phyloP scores from a whole-genome alignment of 2,888 invertebrate species.

The Lasioglossum figueresi region DNA sequence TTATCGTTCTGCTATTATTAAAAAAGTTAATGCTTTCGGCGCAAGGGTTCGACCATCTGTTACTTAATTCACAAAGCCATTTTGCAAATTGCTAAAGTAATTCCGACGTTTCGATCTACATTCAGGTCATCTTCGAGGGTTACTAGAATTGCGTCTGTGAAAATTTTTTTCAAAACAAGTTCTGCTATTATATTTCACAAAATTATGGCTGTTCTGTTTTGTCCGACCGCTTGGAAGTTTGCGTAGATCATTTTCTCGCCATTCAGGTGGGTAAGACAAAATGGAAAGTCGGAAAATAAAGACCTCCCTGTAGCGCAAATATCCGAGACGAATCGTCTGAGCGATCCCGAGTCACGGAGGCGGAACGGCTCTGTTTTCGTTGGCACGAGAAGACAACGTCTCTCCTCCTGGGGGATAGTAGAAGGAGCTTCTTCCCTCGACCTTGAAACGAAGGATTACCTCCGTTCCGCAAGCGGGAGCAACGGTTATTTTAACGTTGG shows the following conservation, averaged over 20 bases:
- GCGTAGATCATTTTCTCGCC: not conserved
- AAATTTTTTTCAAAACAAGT: too few species aligned
- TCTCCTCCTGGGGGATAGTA: not conserved
- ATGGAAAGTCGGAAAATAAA: not conserved
- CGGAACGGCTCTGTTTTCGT: slow-evolving; percentile 8
- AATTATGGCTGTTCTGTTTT: too few species aligned
- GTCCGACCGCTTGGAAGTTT: not conserved
- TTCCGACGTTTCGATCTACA: too few species aligned
- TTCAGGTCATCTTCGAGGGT: too few species aligned
- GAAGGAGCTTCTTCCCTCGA: not conserved
- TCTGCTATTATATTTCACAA: too few species aligned
- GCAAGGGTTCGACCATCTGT: too few species aligned
- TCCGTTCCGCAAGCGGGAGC: not conserved
- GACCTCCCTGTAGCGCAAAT: not conserved
- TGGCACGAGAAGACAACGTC: not conserved
- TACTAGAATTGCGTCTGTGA: too few species aligned
- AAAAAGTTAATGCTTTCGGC: too few species aligned
- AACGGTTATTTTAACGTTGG: slow-evolving; percentile 1
- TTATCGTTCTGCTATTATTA: too few species aligned
- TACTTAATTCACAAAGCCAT: too few species aligned
- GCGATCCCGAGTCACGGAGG: not conserved
- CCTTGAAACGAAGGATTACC: slow-evolving; percentile 10
- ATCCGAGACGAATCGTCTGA: not conserved
- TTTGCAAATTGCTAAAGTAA: too few species aligned
- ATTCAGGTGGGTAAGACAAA: not conserved